Percentiles rank a stretch among this genome's conserved stretches.
These are phyloP conservation scores for Dicranocentrus wangi DNA, from an alignment of 2,888 invertebrate species.

Conservation along the genomic window DNA sequence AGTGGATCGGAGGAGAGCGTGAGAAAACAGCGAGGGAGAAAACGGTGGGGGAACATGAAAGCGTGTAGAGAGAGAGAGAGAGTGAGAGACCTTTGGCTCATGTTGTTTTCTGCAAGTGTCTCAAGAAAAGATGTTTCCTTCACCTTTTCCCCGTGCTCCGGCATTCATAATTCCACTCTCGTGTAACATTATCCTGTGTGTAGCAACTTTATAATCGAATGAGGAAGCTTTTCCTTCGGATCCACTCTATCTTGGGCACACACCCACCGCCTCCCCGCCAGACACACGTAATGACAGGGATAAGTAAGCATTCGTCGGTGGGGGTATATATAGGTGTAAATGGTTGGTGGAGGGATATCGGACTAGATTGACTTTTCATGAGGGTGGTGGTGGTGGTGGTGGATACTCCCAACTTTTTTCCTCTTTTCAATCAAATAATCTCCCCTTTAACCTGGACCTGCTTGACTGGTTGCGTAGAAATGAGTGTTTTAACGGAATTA, in stretches of 20 bases:
- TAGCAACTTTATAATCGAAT: constrained; percentile 54
- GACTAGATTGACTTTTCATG: no score
- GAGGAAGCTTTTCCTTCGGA: not conserved
- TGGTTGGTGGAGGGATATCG: no score
- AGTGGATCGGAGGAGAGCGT: constrained; percentile 1
- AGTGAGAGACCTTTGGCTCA: constrained; percentile 9
- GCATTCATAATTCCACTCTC: constrained; percentile 44
- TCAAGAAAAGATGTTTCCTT: constrained; percentile 41
- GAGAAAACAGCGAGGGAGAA: constrained; percentile 2
- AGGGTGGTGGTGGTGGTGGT: no score
- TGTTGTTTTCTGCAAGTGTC: constrained; percentile 55
- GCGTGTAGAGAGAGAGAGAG: no score
- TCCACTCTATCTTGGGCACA: not conserved
- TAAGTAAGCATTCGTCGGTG: constrained; percentile 6
- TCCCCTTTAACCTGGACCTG: no score
- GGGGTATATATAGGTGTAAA: no score
- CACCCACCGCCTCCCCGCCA: not conserved
- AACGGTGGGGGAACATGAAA: constrained; percentile 37
- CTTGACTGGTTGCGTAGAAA: no score
- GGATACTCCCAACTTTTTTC: no score
- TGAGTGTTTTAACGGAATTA: no score
- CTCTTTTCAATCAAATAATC: no score
- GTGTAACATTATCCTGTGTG: constrained; percentile 44
- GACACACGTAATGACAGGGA: constrained; percentile 21
- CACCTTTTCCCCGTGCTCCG: constrained; percentile 34